These are phyloP conservation scores for Heliocidaris erythrogramma DNA, from an alignment of 35 echinoderm and acorn worm genomes.

Conservation along the genomic window DNA sequence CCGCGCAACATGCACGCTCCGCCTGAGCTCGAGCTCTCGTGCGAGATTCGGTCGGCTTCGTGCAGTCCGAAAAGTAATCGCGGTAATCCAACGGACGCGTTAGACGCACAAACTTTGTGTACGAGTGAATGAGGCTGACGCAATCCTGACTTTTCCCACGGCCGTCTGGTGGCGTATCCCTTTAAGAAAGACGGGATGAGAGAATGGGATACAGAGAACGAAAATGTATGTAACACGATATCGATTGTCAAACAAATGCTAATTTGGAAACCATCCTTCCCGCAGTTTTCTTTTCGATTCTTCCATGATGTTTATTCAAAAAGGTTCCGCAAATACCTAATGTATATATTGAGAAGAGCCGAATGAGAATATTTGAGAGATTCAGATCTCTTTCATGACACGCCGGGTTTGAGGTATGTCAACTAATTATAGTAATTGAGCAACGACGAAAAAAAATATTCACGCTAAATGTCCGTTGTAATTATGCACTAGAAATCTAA, in stretches of 20 bases:
- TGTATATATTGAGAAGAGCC: neutral
- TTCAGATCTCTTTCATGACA: neutral
- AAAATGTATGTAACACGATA: neutral
- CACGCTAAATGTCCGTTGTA: neutral
- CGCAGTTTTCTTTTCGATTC: neutral
- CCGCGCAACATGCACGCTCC: too few species aligned
- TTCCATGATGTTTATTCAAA: neutral
- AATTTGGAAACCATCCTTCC: neutral
- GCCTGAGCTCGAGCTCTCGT: too few species aligned
- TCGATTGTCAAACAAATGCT: neutral
- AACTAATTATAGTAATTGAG: neutral
- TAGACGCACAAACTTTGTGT: too few species aligned
- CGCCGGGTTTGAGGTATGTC: neutral
- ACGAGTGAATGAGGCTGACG: too few species aligned
- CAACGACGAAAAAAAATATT: neutral
- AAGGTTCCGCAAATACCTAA: neutral
- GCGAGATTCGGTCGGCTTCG: too few species aligned
- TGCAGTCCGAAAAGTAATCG: too few species aligned
- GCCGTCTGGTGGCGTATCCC: too few species aligned
- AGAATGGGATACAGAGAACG: neutral
- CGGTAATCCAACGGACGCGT: too few species aligned
- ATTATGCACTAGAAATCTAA: too few species aligned
- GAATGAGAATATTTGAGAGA: neutral
- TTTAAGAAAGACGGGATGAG: too few species aligned
- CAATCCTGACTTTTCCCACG: too few species aligned